Base-by-base conservation (phyloP, 2,888 invertebrate genomes). In the Altica lythri region DNA sequence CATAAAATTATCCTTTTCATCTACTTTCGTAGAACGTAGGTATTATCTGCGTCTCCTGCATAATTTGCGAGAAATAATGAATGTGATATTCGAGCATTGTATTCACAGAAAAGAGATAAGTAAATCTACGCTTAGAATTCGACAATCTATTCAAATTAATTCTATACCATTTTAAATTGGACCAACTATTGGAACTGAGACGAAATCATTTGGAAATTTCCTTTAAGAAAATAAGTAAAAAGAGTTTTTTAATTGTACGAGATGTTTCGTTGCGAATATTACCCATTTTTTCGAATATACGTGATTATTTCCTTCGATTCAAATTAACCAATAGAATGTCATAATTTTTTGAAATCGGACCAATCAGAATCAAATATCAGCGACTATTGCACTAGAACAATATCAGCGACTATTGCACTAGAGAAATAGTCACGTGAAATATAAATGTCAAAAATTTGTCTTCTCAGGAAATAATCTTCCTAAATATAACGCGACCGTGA, bases 11-110 rank as follows among this genome's bases (percentile, higher is more conserved):
- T 10, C 29, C 9, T 29, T 29, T 29, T 29, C 29, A 29, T 29
- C 29, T 29, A 29, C n/a, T 29, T 4, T 29, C 10, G n/a, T 25
- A 6, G 25, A 5, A 25, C 25, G 25, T 8, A 5, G 5, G 5
- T 8, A 5, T 25, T 6, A 6, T 8, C 25, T 8, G 25, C 25
- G 5, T 6, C 25, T 29, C 29, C n/a, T n/a, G 29, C 29, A n/a
- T 29, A 29, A 29, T 29, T 29, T 29, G 2, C n/a, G n/a, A 29
- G 29, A 29, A 29, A 29, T 29, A 29, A 25, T 25, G 25, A 25
- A 25, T 25, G 25, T 25, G 25, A 25, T 25, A 25, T 8, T 25
- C n/a, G 25, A 8, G 5, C 25, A 8, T 25, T 25, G 8, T 8
- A 8, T 25, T 25, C 8, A 5, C n/a, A n/a, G n/a, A 25, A 25